A percentile compares a stretch with the other conserved stretches of the same genome.
Evolutionary conservation across 2,888 invertebrate genomes (phyloP).

Genomic region (Amiota mariae): DNA sequence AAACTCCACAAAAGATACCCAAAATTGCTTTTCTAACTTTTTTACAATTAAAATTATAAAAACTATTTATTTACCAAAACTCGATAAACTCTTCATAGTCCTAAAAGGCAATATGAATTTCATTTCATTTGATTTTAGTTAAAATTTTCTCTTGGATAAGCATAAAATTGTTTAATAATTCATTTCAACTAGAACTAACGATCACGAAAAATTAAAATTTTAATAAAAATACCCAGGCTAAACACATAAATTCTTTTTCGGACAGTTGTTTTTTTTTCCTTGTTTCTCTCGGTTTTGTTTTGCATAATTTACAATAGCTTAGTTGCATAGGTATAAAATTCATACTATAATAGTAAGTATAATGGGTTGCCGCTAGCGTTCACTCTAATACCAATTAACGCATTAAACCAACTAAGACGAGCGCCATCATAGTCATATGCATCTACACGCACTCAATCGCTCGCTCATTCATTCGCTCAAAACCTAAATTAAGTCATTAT

Average conservation of each 20-base stretch:
- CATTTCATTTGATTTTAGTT: too few relatives aligned
- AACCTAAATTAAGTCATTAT: constrained; percentile 68
- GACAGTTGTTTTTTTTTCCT: neutral
- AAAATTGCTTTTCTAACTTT: too few relatives aligned
- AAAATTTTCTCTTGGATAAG: too few relatives aligned
- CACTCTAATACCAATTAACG: constrained; percentile 24
- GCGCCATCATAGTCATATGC: neutral
- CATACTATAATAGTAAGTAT: neutral
- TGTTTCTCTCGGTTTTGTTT: neutral
- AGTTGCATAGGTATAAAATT: neutral
- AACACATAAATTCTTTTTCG: constrained; percentile 4
- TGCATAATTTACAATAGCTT: neutral
- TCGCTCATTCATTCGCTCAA: neutral
- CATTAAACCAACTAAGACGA: constrained; percentile 24
- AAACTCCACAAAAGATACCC: too few relatives aligned
- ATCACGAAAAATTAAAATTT: constrained; percentile 12
- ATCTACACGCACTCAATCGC: neutral
- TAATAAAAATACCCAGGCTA: constrained; percentile 1
- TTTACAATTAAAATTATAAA: too few relatives aligned
- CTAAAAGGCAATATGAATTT: too few relatives aligned
- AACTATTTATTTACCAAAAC: too few relatives aligned
- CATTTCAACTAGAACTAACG: constrained; percentile 12
- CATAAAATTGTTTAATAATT: neutral
- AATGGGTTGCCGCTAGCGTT: neutral
- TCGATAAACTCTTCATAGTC: too few relatives aligned